Base-by-base conservation (phyloP, 2,113 vertebrate genomes). In the Epinephelus moara region DNA sequence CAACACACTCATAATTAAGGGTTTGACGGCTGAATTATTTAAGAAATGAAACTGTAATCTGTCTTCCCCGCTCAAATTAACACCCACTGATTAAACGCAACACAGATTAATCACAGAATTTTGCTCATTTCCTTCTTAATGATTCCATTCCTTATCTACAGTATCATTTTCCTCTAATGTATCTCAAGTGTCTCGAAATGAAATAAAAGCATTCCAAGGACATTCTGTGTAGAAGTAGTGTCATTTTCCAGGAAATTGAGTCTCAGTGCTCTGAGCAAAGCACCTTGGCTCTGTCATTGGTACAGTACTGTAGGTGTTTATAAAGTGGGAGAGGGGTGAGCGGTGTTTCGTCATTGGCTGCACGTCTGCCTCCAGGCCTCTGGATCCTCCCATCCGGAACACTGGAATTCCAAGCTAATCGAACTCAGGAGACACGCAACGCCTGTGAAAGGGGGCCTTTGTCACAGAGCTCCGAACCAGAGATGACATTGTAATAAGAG, bases 371-470 rank as follows among this genome's bases (percentile, higher is more conserved):
- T 80, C 1, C 6, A 87, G 86, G 88, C 80, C 78, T 84, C 73
- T 78, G 89, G 78, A 88, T 66, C 83, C 87, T 94, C 81, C 91
- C 87, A 91, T 90, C 88, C 70, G 78, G 86, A 95, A 92, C 83
- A 66, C 67, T 75, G 82, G 86, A 89, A 91, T 94, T 95, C 90
- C 89, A 85, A 85, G 86, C 88, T 94, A 94, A 95, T 94, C 81
- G 83, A 94, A 93, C 91, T 93, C 90, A 89, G 82, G 91, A 93
- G 91, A 94, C 85, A 63, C 14, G 9, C 62, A 64, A 69, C 10
- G 55, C 70, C 80, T 59, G 70, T 93, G 88, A 94, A 91, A 88
- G 84, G 84, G 71, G 66, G 33, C 74, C 88, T 92, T 94, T 94
- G 89, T 93, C 91, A 80, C 70, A 27, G 62, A 60, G 76, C 85